Conservation (phyloP, 2,797 vertebrate genomes). For the Propithecus perrieri region DNA sequence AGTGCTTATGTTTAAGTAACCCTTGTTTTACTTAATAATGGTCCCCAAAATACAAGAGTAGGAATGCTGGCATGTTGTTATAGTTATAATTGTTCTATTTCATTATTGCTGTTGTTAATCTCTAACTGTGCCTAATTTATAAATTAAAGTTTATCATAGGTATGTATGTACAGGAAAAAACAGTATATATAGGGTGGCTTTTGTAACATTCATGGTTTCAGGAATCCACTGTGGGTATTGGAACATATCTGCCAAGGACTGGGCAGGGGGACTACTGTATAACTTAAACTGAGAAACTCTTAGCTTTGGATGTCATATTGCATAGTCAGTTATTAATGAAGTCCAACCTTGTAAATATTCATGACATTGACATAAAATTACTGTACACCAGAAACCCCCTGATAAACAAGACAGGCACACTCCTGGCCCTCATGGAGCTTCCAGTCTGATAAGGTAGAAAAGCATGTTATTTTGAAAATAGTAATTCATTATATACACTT, state of each 20-base stretch:
- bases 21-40: background rate
- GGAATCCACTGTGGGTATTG: background rate
- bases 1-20: background rate
- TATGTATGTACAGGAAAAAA: background rate
- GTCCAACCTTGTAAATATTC: background rate
- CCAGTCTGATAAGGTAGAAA: background rate
- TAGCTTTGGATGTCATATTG: background rate
- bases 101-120: background rate
- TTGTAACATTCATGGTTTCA: background rate
- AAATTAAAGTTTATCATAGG: background rate
- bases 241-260: background rate
- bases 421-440: background rate
- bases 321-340: background rate
- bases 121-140: background rate
- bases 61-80: background rate
- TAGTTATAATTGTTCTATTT: background rate
- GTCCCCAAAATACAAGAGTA: background rate
- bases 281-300: slow-evolving; percentile 23
- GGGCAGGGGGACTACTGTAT: background rate
- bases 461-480: background rate
- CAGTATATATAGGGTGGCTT: background rate
- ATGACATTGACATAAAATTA: background rate
- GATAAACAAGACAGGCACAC: background rate
- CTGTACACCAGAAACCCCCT: background rate
- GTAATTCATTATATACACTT: background rate